Conservation (phyloP, 2,797 vertebrate genomes). For the Danio jaintianensis region DNA sequence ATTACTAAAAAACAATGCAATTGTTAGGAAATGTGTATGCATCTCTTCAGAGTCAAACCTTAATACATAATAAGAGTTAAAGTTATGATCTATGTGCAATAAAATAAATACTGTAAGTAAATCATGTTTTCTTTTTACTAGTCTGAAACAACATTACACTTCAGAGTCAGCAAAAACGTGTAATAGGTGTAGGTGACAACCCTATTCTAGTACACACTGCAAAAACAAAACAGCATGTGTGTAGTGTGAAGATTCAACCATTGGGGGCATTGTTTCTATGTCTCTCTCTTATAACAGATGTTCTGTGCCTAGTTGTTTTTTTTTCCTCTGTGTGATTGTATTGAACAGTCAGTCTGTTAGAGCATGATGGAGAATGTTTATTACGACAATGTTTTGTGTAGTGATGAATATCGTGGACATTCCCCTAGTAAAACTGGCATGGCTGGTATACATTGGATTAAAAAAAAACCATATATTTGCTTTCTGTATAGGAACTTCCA, state of each 20-base stretch:
- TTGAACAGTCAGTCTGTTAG: neutral
- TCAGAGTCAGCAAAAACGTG: neutral
- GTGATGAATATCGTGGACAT: neutral
- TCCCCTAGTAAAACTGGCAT: slow-evolving; percentile 37
- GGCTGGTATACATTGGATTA: slow-evolving; percentile 23
- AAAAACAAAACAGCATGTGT: neutral
- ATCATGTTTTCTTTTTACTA: no score
- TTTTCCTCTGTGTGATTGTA: slow-evolving; percentile 23
- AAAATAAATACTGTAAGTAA: no score
- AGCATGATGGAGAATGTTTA: slow-evolving; percentile 4
- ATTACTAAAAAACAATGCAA: no score
- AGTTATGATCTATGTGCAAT: no score
- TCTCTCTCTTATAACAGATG: neutral
- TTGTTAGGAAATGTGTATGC: no score
- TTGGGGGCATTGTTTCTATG: slow-evolving; percentile 35
- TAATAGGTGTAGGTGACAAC: neutral
- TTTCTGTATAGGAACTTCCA: slow-evolving; percentile 25
- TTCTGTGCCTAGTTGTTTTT: neutral
- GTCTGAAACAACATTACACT: no score
- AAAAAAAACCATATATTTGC: slow-evolving; percentile 9
- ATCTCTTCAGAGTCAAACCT: no score
- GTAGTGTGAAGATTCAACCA: slow-evolving; percentile 15
- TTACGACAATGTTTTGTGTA: slow-evolving; percentile 14
- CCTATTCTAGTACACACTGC: neutral
- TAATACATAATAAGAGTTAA: no score